Evolutionary conservation across 2,797 vertebrate species (phyloP).

Genomic region (Pelochelys cantorii): DNA sequence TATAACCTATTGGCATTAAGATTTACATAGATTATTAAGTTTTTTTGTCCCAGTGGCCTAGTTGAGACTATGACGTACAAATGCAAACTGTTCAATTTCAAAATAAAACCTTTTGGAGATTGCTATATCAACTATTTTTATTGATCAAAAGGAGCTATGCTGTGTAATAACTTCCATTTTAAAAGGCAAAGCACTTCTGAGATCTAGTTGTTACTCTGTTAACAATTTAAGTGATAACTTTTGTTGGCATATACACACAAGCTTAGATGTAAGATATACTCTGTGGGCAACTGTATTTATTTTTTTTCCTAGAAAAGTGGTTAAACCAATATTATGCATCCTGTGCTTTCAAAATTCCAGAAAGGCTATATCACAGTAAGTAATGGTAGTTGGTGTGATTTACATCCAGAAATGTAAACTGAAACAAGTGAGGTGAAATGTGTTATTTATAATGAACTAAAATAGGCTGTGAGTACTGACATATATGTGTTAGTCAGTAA

Average conservation of each 20-base stretch:
- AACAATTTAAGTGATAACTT: slow-evolving; percentile 42
- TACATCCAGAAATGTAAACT: slow-evolving; percentile 56
- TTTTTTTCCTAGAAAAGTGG: slow-evolving; percentile 78
- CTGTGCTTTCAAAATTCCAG: slow-evolving; percentile 83
- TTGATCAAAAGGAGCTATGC: neutral
- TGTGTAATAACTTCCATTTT: slow-evolving; percentile 53
- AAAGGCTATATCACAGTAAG: slow-evolving; percentile 75
- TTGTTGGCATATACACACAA: slow-evolving; percentile 32
- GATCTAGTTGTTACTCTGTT: slow-evolving; percentile 45
- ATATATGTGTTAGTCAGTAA: neutral
- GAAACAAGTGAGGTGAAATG: slow-evolving; percentile 62
- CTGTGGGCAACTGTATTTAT: slow-evolving; percentile 78
- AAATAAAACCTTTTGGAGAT: neutral
- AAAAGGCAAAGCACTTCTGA: slow-evolving; percentile 45
- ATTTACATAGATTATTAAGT: neutral
- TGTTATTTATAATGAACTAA: slow-evolving; percentile 13
- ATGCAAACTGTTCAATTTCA: neutral
- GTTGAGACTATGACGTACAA: neutral
- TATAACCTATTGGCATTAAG: rapidly evolving
- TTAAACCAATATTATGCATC: slow-evolving; percentile 78
- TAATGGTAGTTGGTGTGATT: slow-evolving; percentile 56
- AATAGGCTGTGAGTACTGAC: neutral
- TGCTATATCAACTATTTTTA: neutral
- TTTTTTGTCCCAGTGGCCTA: rapidly evolving
- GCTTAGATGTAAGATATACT: slow-evolving; percentile 72